These are phyloP conservation scores for Phoronis australis DNA, from an alignment of 2,888 invertebrate species.

Conservation along the genomic window DNA sequence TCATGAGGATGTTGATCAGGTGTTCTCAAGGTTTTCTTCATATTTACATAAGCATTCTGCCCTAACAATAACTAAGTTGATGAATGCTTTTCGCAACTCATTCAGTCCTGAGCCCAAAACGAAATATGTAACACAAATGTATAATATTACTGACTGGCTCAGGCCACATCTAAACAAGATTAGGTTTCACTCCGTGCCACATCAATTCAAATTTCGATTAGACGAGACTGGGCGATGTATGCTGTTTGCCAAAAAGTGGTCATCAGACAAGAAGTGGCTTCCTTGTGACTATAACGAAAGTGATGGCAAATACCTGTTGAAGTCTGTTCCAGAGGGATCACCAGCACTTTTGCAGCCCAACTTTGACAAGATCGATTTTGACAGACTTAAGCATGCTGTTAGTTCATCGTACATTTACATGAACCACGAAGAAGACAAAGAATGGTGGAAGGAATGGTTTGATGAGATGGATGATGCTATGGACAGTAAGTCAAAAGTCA, in stretches of 20 bases:
- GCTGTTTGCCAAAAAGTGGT: neutral
- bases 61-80: neutral
- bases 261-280: neutral
- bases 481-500: too few relatives aligned
- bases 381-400: neutral
- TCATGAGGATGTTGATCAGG: too few relatives aligned
- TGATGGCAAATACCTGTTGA: neutral
- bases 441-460: neutral
- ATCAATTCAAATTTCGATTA: neutral
- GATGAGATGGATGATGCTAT: neutral
- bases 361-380: neutral
- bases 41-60: neutral
- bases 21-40: too few relatives aligned
- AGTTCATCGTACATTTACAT: neutral
- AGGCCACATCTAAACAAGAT: too few relatives aligned
- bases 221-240: neutral
- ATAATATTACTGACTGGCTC: neutral
- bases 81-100: too few relatives aligned
- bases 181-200: neutral
- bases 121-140: neutral
- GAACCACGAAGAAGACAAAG: neutral
- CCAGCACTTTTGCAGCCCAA: neutral
- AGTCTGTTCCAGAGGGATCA: neutral
- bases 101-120: neutral
- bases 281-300: neutral